A percentile compares a stretch with the other conserved stretches of the same genome.
Evolutionary conservation across 1,140 invertebrate species (phyloP).

Genomic region (Brachionus calyciflorus): DNA sequence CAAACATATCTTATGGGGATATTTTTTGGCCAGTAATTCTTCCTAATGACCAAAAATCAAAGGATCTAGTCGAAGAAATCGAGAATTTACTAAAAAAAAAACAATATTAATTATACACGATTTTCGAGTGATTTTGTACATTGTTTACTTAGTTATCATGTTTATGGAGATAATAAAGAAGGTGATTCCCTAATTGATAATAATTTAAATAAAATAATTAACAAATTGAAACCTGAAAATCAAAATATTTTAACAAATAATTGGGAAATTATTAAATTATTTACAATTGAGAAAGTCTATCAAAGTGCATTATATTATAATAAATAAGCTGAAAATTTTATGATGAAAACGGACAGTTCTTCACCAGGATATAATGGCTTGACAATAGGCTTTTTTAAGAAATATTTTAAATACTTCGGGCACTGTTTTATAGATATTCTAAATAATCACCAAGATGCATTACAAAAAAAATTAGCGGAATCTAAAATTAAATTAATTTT

Average conservation of each 20-base stretch:
- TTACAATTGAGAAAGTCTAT: not conserved
- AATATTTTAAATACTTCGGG: no score
- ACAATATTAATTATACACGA: not conserved
- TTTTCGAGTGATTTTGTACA: constrained; percentile 5
- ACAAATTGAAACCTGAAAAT: not conserved
- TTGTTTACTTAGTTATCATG: not conserved
- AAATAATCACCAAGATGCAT: no score
- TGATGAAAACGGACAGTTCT: no score
- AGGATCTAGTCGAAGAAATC: no score
- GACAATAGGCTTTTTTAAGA: no score
- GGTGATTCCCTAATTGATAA: no score
- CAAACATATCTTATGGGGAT: not conserved
- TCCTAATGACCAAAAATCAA: not conserved
- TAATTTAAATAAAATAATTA: no score
- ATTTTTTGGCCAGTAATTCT: not conserved
- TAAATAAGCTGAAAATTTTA: no score
- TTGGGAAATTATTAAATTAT: not conserved
- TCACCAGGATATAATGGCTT: no score
- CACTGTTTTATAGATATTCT: no score
- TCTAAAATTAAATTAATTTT: no score
- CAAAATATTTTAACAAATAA: not conserved
- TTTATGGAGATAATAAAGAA: not conserved
- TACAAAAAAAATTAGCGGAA: no score
- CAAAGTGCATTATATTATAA: not conserved
- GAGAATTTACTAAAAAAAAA: not conserved